Percentiles rank a stretch among this genome's conserved stretches.
phyloP scores from a whole-genome alignment of 2,113 vertebrate species.

The Athene noctua region DNA sequence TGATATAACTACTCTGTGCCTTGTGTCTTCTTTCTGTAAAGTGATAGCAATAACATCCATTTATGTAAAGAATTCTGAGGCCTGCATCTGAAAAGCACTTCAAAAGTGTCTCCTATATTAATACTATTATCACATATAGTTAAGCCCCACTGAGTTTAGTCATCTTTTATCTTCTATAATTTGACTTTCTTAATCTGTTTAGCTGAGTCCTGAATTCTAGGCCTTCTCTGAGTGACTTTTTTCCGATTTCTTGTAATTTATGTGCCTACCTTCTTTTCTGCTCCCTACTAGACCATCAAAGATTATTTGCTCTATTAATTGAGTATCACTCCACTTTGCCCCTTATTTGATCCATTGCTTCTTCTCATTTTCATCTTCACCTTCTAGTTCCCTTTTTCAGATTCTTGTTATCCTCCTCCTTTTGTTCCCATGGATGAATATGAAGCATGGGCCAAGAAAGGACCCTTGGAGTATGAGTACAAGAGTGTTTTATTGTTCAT shows the following conservation, averaged over 20 bases:
- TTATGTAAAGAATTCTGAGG: neutral
- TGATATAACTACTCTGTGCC: neutral
- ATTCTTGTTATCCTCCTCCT: neutral
- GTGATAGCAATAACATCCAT: neutral
- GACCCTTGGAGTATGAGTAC: neutral
- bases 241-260: neutral
- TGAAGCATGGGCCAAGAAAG: neutral
- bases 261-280: neutral
- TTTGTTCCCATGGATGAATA: neutral
- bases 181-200: neutral
- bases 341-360: neutral
- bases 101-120: neutral
- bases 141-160: neutral
- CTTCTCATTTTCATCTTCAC: conserved; percentile 2
- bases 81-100: neutral
- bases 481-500: neutral
- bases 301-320: neutral
- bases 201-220: neutral
- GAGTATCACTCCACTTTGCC: neutral
- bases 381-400: neutral
- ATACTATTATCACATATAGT: neutral
- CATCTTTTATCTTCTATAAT: neutral
- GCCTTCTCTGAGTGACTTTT: neutral
- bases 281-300: neutral
- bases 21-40: neutral